phyloP scores from a whole-genome alignment of 2,113 vertebrate species.

The Nipponia nippon region DNA sequence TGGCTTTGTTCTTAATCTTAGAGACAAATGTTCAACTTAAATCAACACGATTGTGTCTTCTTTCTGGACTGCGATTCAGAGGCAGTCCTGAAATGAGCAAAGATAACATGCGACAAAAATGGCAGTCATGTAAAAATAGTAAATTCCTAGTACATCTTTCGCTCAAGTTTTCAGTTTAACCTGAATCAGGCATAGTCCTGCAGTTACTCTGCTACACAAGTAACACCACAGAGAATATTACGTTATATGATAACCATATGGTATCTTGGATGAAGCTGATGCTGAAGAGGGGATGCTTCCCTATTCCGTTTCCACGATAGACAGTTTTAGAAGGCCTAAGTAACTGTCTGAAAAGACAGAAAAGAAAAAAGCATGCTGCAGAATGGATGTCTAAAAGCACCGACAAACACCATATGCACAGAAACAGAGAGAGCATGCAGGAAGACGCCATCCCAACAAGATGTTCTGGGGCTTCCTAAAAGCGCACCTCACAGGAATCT shows the following conservation, averaged over 20 bases:
- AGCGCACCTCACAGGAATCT: background rate
- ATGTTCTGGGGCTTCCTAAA: background rate
- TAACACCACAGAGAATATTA: background rate
- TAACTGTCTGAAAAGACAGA: background rate
- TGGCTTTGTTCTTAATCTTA: conserved; percentile 60
- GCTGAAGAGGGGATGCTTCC: background rate
- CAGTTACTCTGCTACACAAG: background rate
- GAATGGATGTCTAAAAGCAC: background rate
- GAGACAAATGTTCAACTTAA: background rate
- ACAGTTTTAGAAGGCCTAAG: background rate
- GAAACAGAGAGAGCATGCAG: background rate
- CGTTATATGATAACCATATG: background rate
- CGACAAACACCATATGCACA: background rate
- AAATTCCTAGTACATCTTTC: background rate
- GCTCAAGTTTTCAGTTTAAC: background rate
- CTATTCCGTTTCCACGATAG: background rate
- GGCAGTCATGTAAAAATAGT: background rate
- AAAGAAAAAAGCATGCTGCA: background rate
- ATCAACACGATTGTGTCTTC: background rate
- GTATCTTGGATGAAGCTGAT: background rate
- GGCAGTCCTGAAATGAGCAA: conserved; percentile 12
- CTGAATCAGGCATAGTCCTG: background rate
- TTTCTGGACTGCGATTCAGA: background rate
- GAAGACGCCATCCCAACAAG: background rate
- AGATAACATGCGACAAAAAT: background rate